Percentiles rank a stretch among this genome's conserved stretches.
These are phyloP conservation scores for Altica lythri DNA, from an alignment of 2,888 invertebrate species.

Conservation along the genomic window DNA sequence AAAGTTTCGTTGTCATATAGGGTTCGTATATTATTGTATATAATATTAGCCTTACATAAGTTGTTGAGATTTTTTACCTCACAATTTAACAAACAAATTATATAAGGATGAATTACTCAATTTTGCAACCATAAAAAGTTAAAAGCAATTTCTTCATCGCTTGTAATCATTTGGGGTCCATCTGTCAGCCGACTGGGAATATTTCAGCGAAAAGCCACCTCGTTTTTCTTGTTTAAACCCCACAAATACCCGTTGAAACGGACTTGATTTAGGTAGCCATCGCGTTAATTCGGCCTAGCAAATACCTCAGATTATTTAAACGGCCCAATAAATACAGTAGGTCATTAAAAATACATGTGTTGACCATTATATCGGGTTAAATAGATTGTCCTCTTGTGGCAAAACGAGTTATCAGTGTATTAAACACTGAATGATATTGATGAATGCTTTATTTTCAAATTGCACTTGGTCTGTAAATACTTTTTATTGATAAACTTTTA, in stretches of 20 bases:
- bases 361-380: slow-evolving; percentile 41
- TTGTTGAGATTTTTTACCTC: no score
- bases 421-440: slow-evolving; percentile 11
- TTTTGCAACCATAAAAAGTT: no score
- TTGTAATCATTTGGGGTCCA: neutral
- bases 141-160: no score
- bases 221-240: slow-evolving; percentile 43
- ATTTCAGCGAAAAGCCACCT: slow-evolving; percentile 24
- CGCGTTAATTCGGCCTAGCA: slow-evolving; percentile 43
- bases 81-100: no score
- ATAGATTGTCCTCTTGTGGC: slow-evolving; percentile 35
- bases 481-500: no score
- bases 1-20: no score
- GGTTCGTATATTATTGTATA: no score
- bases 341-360: slow-evolving; percentile 48
- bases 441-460: no score
- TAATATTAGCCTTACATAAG: no score
- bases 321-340: slow-evolving; percentile 47
- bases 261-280: slow-evolving; percentile 41
- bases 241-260: slow-evolving; percentile 40
- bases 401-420: slow-evolving; percentile 21
- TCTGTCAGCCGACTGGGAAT: slow-evolving; percentile 10
- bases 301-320: slow-evolving; percentile 49
- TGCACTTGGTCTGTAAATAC: no score
- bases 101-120: no score